Base-by-base conservation (phyloP, 2,797 vertebrate species). In the Acipenser ruthenus region DNA sequence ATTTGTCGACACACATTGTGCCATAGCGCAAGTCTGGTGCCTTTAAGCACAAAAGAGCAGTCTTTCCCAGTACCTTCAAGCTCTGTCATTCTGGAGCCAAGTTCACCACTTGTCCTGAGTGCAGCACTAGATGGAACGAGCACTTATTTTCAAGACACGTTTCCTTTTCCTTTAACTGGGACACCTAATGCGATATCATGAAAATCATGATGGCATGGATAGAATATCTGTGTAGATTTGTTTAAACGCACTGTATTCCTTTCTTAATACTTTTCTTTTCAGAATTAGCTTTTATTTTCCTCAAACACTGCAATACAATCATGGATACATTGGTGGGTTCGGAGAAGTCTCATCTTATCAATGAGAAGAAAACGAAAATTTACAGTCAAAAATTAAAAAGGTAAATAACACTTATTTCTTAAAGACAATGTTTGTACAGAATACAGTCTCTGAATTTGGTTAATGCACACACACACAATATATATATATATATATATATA, bases 321-420 rank as follows among this genome's bases (percentile, higher is more conserved):
- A 91, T 90, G 88, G 87, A 90, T 74, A 80, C 71, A 66, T 73
- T 78, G 1, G 78, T 74, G 10, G 87, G 82, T 68, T 86, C 88
- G 60, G 89, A 91, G 75, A 91, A 86, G 82, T 89, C 87, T 68
- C 87, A 89, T 49, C 87, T 91, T 69, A 84, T 91, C 8, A 80
- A 86, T 66, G 89, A 90, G 71, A 87, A 80, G 77, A 86, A 77
- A 15, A 76, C 80, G 5, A 89, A 83, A 66, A 87, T 83, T 79
- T 90, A 91, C 73, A 90, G 84, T 6, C 59, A 87, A 1, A 84
- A 86, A 72, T 67, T 82, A 9, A 81, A 87, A 74, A 90, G 89
- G 89, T 90, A 79, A 63, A 78, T 8, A 37, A 37, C 37, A 37
- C 52, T 58, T 23, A 53, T 51, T n/a, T 56, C 50, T 8, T 8